Percentiles rank a stretch among this genome's conserved stretches.
Evolutionary conservation across 2,888 invertebrate species (phyloP).

Genomic region (Conchocele bisecta): DNA sequence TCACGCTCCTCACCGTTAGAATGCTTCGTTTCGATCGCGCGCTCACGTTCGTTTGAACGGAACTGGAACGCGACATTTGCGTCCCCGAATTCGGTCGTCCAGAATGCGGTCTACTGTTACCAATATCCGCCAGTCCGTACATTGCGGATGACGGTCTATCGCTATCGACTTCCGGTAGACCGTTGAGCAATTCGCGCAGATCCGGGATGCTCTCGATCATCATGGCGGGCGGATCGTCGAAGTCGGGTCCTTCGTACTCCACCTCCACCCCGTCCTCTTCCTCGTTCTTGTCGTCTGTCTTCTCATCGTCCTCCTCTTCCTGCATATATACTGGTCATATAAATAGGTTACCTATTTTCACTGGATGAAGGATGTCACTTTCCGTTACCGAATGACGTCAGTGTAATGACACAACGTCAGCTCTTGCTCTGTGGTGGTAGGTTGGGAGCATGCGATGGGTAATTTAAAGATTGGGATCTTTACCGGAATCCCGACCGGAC

Average conservation of each 20-base stretch:
- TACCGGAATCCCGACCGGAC: no score
- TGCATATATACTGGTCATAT: no score
- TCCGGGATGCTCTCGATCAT: slow-evolving; percentile 54
- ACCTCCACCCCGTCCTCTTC: slow-evolving; percentile 51
- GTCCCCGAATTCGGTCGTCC: slow-evolving; percentile 15
- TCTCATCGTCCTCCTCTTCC: no score
- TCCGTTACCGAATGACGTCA: no score
- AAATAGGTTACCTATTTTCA: no score
- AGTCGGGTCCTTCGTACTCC: slow-evolving; percentile 49
- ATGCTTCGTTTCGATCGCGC: slow-evolving; percentile 40
- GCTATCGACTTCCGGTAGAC: slow-evolving; percentile 40
- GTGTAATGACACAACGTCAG: no score
- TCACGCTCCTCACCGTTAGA: slow-evolving; percentile 51
- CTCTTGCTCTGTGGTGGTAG: no score
- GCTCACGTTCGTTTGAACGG: slow-evolving; percentile 45
- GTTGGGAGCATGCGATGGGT: no score
- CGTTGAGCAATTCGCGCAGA: slow-evolving; percentile 35
- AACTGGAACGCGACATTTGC: slow-evolving; percentile 32
- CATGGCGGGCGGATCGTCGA: slow-evolving; percentile 42
- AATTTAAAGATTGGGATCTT: no score
- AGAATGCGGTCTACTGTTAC: slow-evolving; percentile 12
- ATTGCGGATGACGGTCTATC: slow-evolving; percentile 37
- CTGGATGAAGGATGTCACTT: no score
- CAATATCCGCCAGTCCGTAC: slow-evolving; percentile 2
- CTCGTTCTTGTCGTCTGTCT: slow-evolving; percentile 49